Conservation (phyloP, 2,113 vertebrate species). For the Pomatorhinus ruficollis region DNA sequence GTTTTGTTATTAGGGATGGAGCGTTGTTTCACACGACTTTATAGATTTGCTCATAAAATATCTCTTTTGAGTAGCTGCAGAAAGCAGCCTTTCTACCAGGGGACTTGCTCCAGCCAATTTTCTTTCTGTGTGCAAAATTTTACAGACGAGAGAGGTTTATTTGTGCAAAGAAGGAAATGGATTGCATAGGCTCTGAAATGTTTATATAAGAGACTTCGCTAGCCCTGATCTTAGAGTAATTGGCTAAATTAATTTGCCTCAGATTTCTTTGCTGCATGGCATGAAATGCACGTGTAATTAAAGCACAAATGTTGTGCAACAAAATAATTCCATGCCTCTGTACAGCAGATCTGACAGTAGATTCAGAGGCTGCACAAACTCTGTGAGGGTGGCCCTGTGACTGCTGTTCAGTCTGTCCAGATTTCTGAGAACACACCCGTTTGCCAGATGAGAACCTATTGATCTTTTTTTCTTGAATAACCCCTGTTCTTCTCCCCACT, state of each 20-base stretch:
- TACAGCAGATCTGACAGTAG: background rate
- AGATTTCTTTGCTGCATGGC: background rate
- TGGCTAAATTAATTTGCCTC: background rate
- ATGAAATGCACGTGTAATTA: background rate
- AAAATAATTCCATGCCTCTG: background rate
- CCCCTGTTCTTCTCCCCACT: background rate
- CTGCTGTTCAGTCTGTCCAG: background rate
- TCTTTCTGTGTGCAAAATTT: background rate
- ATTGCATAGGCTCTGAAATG: background rate
- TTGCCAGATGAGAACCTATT: background rate
- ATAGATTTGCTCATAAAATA: constrained; percentile 5
- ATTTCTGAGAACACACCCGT: background rate
- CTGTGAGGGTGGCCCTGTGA: background rate
- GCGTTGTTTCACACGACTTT: background rate
- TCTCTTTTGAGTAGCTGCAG: background rate
- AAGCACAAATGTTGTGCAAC: background rate
- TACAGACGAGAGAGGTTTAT: background rate
- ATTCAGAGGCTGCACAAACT: background rate
- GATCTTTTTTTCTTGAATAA: background rate
- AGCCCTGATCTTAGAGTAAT: background rate
- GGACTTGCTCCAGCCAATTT: background rate
- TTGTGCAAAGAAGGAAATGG: background rate
- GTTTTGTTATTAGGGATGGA: background rate
- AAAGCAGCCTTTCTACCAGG: background rate
- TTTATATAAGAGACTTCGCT: background rate